Evolutionary conservation across 2,113 vertebrate genomes (phyloP).

Genomic region (Ariopsis seemanni): DNA sequence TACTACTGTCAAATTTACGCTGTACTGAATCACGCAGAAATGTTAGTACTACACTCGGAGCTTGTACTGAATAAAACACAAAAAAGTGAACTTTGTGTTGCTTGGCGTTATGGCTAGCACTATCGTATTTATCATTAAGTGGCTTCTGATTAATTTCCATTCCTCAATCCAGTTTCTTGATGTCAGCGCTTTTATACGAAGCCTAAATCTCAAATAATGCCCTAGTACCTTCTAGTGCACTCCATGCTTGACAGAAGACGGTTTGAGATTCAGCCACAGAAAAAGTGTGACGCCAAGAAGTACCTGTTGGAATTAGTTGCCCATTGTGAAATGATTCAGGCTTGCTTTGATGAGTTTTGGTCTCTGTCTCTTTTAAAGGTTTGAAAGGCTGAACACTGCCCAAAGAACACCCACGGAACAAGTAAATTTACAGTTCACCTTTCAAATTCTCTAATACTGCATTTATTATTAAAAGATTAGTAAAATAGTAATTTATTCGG

Average conservation of each 20-base stretch:
- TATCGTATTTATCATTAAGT: background rate
- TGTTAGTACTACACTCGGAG: background rate
- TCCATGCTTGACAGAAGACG: background rate
- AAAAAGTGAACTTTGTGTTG: background rate
- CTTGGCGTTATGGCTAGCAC: background rate
- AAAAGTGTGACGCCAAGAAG: background rate
- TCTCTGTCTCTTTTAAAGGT: slow-evolving; percentile 67
- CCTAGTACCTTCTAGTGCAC: background rate
- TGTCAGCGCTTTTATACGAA: background rate
- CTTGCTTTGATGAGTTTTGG: background rate
- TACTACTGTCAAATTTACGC: slow-evolving; percentile 29
- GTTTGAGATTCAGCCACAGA: background rate
- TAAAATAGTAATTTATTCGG: background rate
- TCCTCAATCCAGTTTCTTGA: background rate
- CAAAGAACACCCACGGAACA: slow-evolving; percentile 64
- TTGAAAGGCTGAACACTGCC: slow-evolving; percentile 83
- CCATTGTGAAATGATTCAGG: background rate
- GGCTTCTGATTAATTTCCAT: background rate
- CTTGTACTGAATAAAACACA: background rate
- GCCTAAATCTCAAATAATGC: background rate
- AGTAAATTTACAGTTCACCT: slow-evolving; percentile 52
- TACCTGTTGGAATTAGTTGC: background rate
- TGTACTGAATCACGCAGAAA: background rate
- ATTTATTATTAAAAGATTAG: background rate
- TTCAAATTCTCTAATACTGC: background rate